These are phyloP conservation scores for Diaphora mendica DNA, from an alignment of 2,888 invertebrate genomes.

Conservation along the genomic window DNA sequence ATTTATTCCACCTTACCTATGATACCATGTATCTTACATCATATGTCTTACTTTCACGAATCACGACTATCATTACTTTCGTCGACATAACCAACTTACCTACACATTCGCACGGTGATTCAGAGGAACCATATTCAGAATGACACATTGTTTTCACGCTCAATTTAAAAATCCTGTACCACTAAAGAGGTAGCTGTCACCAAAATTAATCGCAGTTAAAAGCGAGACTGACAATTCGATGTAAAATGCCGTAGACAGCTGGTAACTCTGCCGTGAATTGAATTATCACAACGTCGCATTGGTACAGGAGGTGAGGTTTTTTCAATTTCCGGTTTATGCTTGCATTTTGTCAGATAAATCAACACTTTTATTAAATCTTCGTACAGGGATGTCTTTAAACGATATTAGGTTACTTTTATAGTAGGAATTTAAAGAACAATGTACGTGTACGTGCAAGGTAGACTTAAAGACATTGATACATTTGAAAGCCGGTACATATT, in stretches of 20 bases:
- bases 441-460: not conserved
- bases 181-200: slow-evolving; percentile 40
- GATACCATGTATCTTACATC: not conserved
- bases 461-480: too few relatives aligned
- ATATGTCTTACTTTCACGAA: not conserved
- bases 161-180: slow-evolving; percentile 35
- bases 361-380: slow-evolving; percentile 26
- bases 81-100: not conserved
- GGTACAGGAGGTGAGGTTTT: slow-evolving; percentile 40
- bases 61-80: slow-evolving; percentile 2
- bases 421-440: not conserved
- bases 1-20: not conserved
- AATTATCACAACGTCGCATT: slow-evolving; percentile 57
- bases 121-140: slow-evolving; percentile 34
- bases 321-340: slow-evolving; percentile 60
- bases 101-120: slow-evolving; percentile 25
- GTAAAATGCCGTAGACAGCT: slow-evolving; percentile 54
- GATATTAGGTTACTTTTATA: not conserved
- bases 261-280: slow-evolving; percentile 56
- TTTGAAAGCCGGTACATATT: too few relatives aligned
- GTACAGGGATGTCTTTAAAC: not conserved
- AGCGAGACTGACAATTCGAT: slow-evolving; percentile 35
- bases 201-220: slow-evolving; percentile 47
- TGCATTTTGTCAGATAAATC: slow-evolving; percentile 39
- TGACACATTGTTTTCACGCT: slow-evolving; percentile 32